These are phyloP conservation scores for Mimachlamys varia DNA, from an alignment of 2,888 invertebrate species.

Conservation along the genomic window DNA sequence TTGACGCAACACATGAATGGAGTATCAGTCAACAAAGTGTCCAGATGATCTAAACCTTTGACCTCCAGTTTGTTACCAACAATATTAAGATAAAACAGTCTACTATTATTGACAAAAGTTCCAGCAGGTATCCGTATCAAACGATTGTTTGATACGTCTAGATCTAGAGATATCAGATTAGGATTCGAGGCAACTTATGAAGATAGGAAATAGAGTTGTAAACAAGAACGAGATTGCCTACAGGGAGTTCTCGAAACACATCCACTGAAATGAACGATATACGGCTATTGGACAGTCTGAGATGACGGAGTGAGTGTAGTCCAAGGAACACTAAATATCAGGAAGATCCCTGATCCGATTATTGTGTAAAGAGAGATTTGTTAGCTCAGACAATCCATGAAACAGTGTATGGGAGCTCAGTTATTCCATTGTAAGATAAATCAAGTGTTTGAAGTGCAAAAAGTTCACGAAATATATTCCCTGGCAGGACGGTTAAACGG, in stretches of 20 bases:
- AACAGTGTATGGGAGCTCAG: background rate
- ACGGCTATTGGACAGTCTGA: background rate
- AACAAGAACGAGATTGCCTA: background rate
- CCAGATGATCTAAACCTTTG: background rate
- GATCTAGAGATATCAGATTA: background rate
- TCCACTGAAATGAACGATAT: background rate
- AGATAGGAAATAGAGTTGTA: background rate
- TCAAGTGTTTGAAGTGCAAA: background rate
- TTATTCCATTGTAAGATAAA: background rate
- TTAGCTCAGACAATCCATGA: background rate
- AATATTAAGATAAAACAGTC: background rate
- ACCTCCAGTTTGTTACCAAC: background rate
- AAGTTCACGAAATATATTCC: no score
- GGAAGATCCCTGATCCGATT: background rate
- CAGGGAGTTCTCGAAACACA: background rate
- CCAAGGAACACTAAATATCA: background rate
- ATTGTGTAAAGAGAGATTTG: background rate
- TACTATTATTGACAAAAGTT: no score
- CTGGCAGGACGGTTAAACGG: no score
- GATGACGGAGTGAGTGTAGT: background rate
- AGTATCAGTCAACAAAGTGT: background rate
- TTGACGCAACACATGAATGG: conserved; percentile 2
- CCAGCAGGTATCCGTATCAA: no score
- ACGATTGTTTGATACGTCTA: no score
- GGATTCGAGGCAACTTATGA: background rate